Conservation (phyloP, 1,140 invertebrate genomes). For the Microplitis demolitor region DNA sequence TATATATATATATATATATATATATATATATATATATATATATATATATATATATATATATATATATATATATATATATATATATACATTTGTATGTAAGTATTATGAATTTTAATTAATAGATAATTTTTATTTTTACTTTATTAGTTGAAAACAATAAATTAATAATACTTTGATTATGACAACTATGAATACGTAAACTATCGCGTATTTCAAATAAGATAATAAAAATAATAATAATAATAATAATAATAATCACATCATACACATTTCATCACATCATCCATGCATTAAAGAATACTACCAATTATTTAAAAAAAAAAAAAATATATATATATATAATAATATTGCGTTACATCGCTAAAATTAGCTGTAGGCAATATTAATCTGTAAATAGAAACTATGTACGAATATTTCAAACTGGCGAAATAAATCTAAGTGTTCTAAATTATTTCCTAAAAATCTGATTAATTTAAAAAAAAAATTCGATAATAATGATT, state of each 20-base stretch:
- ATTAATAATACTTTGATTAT: conserved; percentile 14
- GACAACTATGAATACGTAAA: too few species aligned
- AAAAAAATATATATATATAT: conserved; percentile 4
- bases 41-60: too few species aligned
- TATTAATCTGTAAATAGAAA: conserved; percentile 56
- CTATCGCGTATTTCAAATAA: conserved; percentile 1
- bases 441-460: conserved; percentile 44
- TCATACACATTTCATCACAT: conserved; percentile 9
- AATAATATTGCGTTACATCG: conserved; percentile 37
- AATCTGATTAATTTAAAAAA: conserved; percentile 32
- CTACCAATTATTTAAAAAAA: conserved; percentile 7
- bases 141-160: background rate
- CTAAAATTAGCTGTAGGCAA: conserved; percentile 37
- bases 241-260: background rate
- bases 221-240: background rate
- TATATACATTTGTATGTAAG: conserved; percentile 20
- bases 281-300: background rate
- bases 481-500: conserved; percentile 26
- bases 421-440: conserved; percentile 39
- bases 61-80: too few species aligned
- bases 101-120: conserved; percentile 28
- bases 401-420: conserved; percentile 44
- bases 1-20: conserved; percentile 12
- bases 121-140: conserved; percentile 9
- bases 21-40: too few species aligned